A percentile compares a stretch with the other conserved stretches of the same genome.
phyloP scores from a whole-genome alignment of 1,140 invertebrate species.

The Aethina tumida region DNA sequence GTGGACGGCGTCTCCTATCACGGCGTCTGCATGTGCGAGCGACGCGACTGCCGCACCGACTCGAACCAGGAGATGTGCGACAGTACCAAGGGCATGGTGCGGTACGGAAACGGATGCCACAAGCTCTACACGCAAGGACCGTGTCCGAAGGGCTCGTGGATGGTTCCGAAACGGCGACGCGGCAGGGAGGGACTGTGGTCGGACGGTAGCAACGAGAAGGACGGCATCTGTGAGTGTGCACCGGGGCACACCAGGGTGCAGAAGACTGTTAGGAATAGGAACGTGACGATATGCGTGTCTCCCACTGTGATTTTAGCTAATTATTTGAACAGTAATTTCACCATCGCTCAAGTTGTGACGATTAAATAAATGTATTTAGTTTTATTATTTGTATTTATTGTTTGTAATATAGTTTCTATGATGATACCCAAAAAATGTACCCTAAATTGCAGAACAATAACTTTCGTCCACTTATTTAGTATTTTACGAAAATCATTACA shows the following conservation, averaged over 20 bases:
- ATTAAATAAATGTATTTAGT: background rate
- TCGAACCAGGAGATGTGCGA: constrained; percentile 37
- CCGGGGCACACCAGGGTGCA: constrained; percentile 50
- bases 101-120: constrained; percentile 53
- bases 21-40: constrained; percentile 61
- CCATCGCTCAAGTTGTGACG: constrained; percentile 10
- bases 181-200: constrained; percentile 26
- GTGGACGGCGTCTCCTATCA: constrained; percentile 72
- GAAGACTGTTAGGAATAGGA: constrained; percentile 20
- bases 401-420: constrained; percentile 6
- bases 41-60: constrained; percentile 21
- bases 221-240: constrained; percentile 57
- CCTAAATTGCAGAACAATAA: too few relatives aligned
- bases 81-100: constrained; percentile 47
- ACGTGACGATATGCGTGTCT: constrained; percentile 34
- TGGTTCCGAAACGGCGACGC: constrained; percentile 43
- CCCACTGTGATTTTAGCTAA: constrained; percentile 43
- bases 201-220: constrained; percentile 26
- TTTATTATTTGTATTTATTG: constrained; percentile 2
- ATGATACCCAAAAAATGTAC: background rate
- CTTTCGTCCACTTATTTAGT: too few relatives aligned
- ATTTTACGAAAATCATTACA: too few relatives aligned
- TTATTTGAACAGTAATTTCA: constrained; percentile 41
- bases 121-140: constrained; percentile 64
- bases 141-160: constrained; percentile 61